Evolutionary conservation across 2,113 vertebrate species (phyloP).

Genomic region (Anseranas semipalmata): DNA sequence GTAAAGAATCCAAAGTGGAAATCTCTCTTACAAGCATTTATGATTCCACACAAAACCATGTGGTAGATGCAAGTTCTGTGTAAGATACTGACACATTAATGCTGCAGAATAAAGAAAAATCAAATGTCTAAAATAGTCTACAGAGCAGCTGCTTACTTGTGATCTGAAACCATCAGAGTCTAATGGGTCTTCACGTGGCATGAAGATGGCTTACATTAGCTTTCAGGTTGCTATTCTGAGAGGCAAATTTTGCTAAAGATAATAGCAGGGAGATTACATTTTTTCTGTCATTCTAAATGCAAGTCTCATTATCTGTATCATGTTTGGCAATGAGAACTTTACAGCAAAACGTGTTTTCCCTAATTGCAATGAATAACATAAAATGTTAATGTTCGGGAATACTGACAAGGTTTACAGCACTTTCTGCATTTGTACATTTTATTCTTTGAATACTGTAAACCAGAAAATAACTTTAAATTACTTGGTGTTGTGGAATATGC

Average conservation of each 20-base stretch:
- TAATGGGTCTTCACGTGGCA: conserved; percentile 77
- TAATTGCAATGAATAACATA: conserved; percentile 76
- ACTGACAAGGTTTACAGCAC: conserved; percentile 58
- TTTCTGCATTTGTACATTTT: conserved; percentile 60
- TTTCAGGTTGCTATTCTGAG: conserved; percentile 79
- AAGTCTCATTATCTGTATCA: conserved; percentile 75
- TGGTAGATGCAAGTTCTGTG: conserved; percentile 63
- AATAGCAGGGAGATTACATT: conserved; percentile 76
- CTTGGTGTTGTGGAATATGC: conserved; percentile 48
- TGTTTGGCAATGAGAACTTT: conserved; percentile 77
- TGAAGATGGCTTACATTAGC: conserved; percentile 81
- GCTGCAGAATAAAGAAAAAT: conserved; percentile 76
- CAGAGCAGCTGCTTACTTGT: conserved; percentile 75
- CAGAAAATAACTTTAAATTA: conserved; percentile 67
- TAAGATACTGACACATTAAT: conserved; percentile 79
- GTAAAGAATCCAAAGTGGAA: conserved; percentile 51
- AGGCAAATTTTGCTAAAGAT: conserved; percentile 80
- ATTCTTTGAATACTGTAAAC: conserved; percentile 32
- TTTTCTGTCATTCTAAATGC: conserved; percentile 78
- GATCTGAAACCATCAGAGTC: conserved; percentile 78
- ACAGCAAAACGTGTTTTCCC: conserved; percentile 74
- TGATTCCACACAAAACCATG: conserved; percentile 61
- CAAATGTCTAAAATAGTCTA: conserved; percentile 74
- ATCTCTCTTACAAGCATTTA: conserved; percentile 66
- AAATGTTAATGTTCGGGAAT: conserved; percentile 27